A percentile compares a stretch with the other conserved stretches of the same genome.
Conservation (phyloP, 2,888 invertebrate genomes). For the Nomada hirtipes region DNA sequence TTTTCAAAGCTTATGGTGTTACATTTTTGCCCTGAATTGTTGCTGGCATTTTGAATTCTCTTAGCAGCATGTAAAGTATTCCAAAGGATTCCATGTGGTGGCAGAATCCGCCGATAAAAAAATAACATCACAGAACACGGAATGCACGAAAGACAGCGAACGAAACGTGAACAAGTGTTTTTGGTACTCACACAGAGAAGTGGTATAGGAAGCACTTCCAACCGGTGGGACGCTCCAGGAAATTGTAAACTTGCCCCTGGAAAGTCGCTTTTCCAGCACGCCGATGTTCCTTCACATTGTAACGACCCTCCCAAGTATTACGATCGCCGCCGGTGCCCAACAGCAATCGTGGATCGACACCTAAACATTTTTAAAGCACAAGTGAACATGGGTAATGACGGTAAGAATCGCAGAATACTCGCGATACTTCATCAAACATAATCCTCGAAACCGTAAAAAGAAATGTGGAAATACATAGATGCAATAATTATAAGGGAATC, state of each 20-base stretch:
- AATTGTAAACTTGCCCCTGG: slow-evolving; percentile 93
- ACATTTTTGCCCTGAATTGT: no score
- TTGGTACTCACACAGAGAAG: slow-evolving; percentile 90
- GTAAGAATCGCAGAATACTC: background rate
- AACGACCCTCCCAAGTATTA: slow-evolving; percentile 86
- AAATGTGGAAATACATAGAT: background rate
- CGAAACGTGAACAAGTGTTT: background rate
- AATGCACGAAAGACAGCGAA: background rate
- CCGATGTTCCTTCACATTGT: slow-evolving; percentile 87
- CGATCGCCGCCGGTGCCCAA: slow-evolving; percentile 85
- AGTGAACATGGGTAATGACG: slow-evolving; percentile 17
- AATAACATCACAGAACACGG: background rate
- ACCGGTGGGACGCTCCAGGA: slow-evolving; percentile 92
- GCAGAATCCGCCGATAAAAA: background rate
- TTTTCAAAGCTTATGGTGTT: no score
- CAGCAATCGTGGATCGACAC: slow-evolving; percentile 80
- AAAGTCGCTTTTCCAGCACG: slow-evolving; percentile 88
- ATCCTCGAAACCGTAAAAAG: no score
- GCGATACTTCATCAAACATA: background rate
- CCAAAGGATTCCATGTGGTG: background rate
- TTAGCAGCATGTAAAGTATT: background rate
- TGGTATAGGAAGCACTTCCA: slow-evolving; percentile 95
- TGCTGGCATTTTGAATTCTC: no score
- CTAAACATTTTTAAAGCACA: slow-evolving; percentile 62
- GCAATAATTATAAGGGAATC: background rate